Base-by-base conservation (phyloP, 2,797 vertebrate species). In the Molossus alvarezi region DNA sequence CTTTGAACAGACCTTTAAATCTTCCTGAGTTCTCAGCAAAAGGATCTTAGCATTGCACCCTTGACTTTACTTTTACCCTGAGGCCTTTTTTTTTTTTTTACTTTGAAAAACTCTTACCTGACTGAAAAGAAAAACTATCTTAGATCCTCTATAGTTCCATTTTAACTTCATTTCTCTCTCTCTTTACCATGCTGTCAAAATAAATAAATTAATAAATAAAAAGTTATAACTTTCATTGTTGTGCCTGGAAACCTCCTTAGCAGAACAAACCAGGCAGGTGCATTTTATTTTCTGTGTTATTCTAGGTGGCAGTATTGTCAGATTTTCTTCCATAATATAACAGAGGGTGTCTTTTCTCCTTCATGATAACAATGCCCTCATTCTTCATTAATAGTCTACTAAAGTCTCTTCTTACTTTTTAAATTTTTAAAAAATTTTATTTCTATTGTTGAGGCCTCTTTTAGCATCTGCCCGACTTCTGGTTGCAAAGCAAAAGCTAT, bases 61-160 rank as follows among this genome's bases (percentile, higher is more conserved):
- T 95, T 73, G 53, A 83, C 23, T 77, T 93, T 82, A 73, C 82
- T 65, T 90, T 96, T 79, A 83, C 12, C 20, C 60, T 53, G 51
- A 92, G 58, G 20, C 23, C 57, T 51, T 76, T 27, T 27, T 65
- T 29, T 27, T 25, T 25, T 73, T 73, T 48, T 95, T 72, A 53
- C n/a, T 82, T 76, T 87, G 17, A 94, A 51, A 79, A 91, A 33
- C 8, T n/a, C 77, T 82, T 77, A 15, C 29, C 72, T 67, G 23
- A 14, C 45, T 58, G 20, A 5, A 96, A 88, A 88, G 6, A 96
- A 88, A 90, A 9, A 21, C 41, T 77, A 33, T 33, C 29, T 9
- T n/a, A 55, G 6, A 7, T 3, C 12, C 5, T 90, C 67, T 79
- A 3, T 53, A 75, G 82, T 91, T 83, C 18, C 23, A 48, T 25